These are phyloP conservation scores for Balaeniceps rex DNA, from an alignment of 2,113 vertebrate species.

Conservation along the genomic window DNA sequence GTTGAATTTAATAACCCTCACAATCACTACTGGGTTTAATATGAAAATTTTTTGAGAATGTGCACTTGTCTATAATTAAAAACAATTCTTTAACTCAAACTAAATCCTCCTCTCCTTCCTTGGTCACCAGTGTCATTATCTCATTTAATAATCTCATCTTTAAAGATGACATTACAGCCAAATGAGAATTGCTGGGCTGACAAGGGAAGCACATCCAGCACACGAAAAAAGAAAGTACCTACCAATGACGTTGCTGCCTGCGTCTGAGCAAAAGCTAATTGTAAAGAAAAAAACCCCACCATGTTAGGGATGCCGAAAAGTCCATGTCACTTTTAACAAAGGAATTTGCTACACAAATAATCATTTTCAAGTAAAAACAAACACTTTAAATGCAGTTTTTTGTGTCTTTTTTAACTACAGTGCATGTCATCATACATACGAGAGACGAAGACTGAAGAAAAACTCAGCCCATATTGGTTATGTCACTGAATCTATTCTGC, in stretches of 20 bases:
- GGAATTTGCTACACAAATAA: not conserved
- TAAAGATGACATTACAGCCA: not conserved
- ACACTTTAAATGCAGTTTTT: not conserved
- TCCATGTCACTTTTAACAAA: not conserved
- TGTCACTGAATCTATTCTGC: not conserved
- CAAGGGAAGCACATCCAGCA: not conserved
- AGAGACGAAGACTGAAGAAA: not conserved
- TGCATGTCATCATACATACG: not conserved
- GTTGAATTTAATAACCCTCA: not conserved
- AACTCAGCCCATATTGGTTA: not conserved
- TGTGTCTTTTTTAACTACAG: not conserved
- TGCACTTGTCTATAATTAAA: not conserved
- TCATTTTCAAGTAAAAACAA: not conserved
- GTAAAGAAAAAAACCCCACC: not conserved
- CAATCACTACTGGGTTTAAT: not conserved
- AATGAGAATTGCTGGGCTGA: slow-evolving; percentile 27
- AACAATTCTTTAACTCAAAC: not conserved
- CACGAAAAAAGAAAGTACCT: not conserved
- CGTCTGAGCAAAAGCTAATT: not conserved
- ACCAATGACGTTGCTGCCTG: not conserved
- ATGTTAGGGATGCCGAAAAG: not conserved
- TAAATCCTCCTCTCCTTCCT: not conserved
- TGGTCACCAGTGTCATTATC: not conserved
- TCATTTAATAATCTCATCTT: slow-evolving; percentile 32
- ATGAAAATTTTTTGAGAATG: not conserved